phyloP scores from a whole-genome alignment of 2,113 vertebrate species.

The Grus americana region DNA sequence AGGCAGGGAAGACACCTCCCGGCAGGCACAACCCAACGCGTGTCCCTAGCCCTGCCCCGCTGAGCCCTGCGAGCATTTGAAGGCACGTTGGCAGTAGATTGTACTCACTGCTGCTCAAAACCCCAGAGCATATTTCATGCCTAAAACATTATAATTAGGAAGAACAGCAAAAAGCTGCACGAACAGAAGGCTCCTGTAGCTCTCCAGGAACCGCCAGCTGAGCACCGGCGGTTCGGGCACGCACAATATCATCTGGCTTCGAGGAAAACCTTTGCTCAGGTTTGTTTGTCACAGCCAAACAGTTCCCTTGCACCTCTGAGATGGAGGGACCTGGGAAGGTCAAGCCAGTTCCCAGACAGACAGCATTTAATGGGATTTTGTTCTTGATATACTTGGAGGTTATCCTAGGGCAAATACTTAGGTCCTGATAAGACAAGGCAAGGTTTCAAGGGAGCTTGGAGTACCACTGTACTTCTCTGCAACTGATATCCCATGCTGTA shows the following conservation, averaged over 20 bases:
- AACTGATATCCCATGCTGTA: not conserved
- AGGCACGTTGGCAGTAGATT: not conserved
- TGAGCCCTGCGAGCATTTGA: not conserved
- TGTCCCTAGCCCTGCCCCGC: not conserved
- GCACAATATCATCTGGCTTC: not conserved
- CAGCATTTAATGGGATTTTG: not conserved
- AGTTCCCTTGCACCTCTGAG: not conserved
- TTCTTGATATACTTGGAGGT: not conserved
- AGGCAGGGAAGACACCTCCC: not conserved
- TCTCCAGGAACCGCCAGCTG: slow-evolving; percentile 34
- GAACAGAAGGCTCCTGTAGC: slow-evolving; percentile 21
- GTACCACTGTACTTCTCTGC: not conserved
- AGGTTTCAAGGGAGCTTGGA: not conserved
- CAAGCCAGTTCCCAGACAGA: not conserved
- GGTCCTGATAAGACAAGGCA: not conserved
- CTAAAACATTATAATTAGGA: not conserved
- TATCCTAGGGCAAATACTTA: not conserved
- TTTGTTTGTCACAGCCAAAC: not conserved
- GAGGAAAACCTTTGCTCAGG: not conserved
- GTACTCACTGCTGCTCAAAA: not conserved
- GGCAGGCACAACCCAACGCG: rapidly evolving
- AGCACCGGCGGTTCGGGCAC: not conserved
- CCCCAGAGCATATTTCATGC: slow-evolving; percentile 18
- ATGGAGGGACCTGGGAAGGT: not conserved
- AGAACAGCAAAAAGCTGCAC: not conserved